phyloP scores from a whole-genome alignment of 2,797 vertebrate genomes.

The Pipistrellus pygmaeus region DNA sequence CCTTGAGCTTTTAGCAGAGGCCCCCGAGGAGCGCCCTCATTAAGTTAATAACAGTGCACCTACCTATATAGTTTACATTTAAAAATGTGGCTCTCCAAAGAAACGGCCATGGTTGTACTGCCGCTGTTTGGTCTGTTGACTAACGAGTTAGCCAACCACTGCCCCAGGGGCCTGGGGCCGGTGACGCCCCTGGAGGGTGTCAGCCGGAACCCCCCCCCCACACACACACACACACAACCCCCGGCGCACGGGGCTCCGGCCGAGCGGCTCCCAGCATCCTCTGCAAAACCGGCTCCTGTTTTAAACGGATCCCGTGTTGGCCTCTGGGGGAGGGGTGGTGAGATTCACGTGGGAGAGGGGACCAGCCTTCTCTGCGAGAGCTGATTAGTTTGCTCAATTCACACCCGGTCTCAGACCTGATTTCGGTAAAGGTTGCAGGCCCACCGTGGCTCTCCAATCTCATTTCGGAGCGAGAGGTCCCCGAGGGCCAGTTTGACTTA shows the following conservation, averaged over 20 bases:
- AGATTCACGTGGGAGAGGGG: slow-evolving; percentile 77
- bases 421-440: slow-evolving; percentile 86
- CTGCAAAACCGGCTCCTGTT: slow-evolving; percentile 72
- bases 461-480: slow-evolving; percentile 87
- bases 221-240: neutral
- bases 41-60: too few species aligned
- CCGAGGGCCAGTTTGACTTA: slow-evolving; percentile 88
- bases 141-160: too few species aligned
- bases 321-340: slow-evolving; percentile 57
- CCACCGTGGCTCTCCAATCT: slow-evolving; percentile 87
- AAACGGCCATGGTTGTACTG: too few species aligned
- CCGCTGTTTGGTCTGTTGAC: too few species aligned
- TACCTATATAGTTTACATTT: too few species aligned
- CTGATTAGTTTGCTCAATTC: slow-evolving; percentile 87
- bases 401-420: slow-evolving; percentile 83
- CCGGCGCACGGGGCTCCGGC: neutral
- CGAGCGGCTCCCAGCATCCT: slow-evolving; percentile 19
- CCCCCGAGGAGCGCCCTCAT: too few species aligned
- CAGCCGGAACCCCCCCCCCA: too few species aligned
- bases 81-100: too few species aligned
- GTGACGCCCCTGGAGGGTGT: neutral
- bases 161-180: neutral
- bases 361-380: slow-evolving; percentile 82
- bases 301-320: slow-evolving; percentile 77
- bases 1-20: too few species aligned